Base-by-base conservation (phyloP, 1,140 invertebrate species). In the Drosophila bocki region DNA sequence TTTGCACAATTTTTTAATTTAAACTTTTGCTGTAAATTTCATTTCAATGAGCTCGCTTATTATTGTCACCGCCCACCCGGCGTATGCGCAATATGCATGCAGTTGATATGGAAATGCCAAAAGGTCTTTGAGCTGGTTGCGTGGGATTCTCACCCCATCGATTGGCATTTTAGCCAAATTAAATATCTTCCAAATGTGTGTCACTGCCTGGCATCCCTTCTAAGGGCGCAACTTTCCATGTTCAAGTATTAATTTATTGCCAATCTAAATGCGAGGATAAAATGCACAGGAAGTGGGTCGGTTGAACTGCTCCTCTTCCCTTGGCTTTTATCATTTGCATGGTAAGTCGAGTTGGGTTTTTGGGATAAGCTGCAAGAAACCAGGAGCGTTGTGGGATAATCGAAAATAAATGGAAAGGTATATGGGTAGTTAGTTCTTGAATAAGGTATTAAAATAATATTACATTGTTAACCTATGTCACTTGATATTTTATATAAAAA, bases 91-190 rank as follows among this genome's bases (percentile, higher is more conserved):
- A 78, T 76, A 39, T 78, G 47, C 54, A 13, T 39, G 41, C 26
- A 57, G 45, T 48, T 32, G 37, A 78, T 51, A 42, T 42, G 47
- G 15, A 62, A 39, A 37, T 47, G 29, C 32, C n/a, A 44, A 19
- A 19, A 19, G 39, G 54, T 11, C n/a, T 22, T 29, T 9, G 29
- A n/a, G 42, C 29, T 44, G 5, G 13, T 19, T 39, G 17, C 11
- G 9, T 4, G 9, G 7, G 7, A 5, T 7, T 47, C 59, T 33
- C 26, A 29, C 41, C 50, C 54, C 13, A 44, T 68, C 51, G 45
- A 78, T 71, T 78, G 76, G 68, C 80, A 82, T 82, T 82, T 82
- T 82, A 50, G 54, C 54, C 29, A 69, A 78, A 82, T 82, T 82
- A 78, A 82, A 82, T 59, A 69, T 75, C 64, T 78, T 39, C 39